phyloP scores from a whole-genome alignment of 2,888 invertebrate species.

The Leistus spinibarbis region DNA sequence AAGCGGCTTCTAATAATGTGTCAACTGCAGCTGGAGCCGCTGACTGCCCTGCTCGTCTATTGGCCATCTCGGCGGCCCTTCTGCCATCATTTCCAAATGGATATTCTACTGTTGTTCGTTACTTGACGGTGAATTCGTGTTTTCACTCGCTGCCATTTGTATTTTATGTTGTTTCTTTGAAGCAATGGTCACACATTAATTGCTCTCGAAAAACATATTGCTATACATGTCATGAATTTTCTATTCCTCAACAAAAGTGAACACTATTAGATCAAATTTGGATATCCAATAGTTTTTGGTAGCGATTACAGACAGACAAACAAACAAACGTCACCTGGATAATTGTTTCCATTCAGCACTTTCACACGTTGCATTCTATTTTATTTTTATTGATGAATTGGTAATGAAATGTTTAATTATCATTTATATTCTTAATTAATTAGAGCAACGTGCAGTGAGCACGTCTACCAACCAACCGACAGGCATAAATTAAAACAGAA shows the following conservation, averaged over 20 bases:
- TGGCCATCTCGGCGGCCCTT: background rate
- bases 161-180: background rate
- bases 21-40: slow-evolving; percentile 31
- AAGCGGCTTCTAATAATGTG: slow-evolving; percentile 37
- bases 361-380: background rate
- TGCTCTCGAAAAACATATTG: too few relatives aligned
- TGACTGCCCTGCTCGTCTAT: background rate
- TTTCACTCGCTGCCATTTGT: background rate
- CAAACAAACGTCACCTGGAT: too few relatives aligned
- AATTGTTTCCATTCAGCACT: too few relatives aligned
- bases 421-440: slow-evolving; percentile 37
- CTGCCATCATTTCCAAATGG: background rate
- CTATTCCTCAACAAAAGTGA: too few relatives aligned
- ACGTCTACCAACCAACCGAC: background rate
- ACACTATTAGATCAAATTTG: too few relatives aligned
- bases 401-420: slow-evolving; percentile 33
- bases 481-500: slow-evolving; percentile 30
- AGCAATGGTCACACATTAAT: too few relatives aligned
- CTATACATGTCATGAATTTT: too few relatives aligned
- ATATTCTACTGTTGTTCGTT: background rate
- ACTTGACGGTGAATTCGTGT: background rate
- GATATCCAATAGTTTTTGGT: too few relatives aligned
- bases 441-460: slow-evolving; percentile 14
- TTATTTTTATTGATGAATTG: background rate
- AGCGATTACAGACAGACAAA: too few relatives aligned